Evolutionary conservation across 2,888 invertebrate genomes (phyloP).

Genomic region (Limnephilus marmoratus): DNA sequence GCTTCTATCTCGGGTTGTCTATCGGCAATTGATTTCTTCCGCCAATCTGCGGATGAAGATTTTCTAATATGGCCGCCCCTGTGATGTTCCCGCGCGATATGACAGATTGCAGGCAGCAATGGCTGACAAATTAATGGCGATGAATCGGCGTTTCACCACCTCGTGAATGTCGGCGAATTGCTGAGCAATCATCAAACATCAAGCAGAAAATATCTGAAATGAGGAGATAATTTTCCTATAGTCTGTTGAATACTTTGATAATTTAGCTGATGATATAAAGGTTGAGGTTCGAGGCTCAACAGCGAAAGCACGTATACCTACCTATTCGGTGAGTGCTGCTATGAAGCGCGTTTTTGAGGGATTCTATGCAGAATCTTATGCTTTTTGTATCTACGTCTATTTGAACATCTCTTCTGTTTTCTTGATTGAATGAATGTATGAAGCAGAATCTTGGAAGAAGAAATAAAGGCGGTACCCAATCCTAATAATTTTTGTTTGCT

Average conservation of each 20-base stretch:
- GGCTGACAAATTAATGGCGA: conserved; percentile 6
- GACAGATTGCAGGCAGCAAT: background rate
- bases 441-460: no score
- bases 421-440: no score
- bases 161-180: background rate
- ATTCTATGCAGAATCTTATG: no score
- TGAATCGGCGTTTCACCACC: conserved; percentile 5
- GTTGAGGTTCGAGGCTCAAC: background rate
- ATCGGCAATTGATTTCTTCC: background rate
- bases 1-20: no score
- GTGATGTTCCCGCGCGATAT: background rate
- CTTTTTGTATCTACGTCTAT: no score
- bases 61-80: background rate
- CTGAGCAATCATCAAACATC: background rate
- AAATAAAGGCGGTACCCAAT: no score
- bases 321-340: no score
- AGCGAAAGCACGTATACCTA: background rate
- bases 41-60: background rate
- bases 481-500: no score
- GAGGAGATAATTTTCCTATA: background rate
- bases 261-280: background rate
- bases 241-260: background rate
- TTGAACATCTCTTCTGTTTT: no score
- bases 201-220: background rate
- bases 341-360: no score